Percentiles rank a stretch among this genome's conserved stretches.
Evolutionary conservation across 2,888 invertebrate genomes (phyloP).

Genomic region (Nineta flava): DNA sequence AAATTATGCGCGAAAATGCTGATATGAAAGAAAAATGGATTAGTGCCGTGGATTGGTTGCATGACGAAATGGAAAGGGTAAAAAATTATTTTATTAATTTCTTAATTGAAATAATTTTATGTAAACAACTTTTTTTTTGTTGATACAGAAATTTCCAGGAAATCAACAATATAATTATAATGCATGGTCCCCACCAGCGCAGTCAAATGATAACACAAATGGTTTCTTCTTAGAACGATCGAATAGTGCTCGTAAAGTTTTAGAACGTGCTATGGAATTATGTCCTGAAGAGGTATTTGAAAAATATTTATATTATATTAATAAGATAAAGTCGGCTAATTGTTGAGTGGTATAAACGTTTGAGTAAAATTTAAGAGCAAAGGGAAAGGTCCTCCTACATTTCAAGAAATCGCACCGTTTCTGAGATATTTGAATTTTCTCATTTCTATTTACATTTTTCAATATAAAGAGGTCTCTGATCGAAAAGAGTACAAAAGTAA

Average conservation of each 20-base stretch:
- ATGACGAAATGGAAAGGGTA: conserved; percentile 79
- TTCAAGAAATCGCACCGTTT: no score
- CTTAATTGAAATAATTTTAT: neutral
- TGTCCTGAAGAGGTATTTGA: conserved; percentile 45
- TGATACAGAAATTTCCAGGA: conserved; percentile 29
- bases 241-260: conserved; percentile 79
- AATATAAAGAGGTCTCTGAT: no score
- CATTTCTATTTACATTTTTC: no score
- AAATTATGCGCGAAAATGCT: conserved; percentile 59
- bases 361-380: no score
- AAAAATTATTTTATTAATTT: conserved; percentile 13
- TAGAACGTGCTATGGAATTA: conserved; percentile 62
- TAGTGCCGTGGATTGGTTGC: conserved; percentile 83
- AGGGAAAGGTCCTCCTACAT: no score
- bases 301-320: no score
- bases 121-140: neutral
- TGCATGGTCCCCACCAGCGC: conserved; percentile 88
- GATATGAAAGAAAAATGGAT: conserved; percentile 78
- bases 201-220: conserved; percentile 88
- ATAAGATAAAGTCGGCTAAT: neutral
- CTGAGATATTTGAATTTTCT: no score
- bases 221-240: conserved; percentile 90
- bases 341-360: no score
- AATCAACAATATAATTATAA: conserved; percentile 68
- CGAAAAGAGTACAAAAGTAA: no score